Evolutionary conservation across 2,113 vertebrate species (phyloP).

Genomic region (Neolamprologus devosi): DNA sequence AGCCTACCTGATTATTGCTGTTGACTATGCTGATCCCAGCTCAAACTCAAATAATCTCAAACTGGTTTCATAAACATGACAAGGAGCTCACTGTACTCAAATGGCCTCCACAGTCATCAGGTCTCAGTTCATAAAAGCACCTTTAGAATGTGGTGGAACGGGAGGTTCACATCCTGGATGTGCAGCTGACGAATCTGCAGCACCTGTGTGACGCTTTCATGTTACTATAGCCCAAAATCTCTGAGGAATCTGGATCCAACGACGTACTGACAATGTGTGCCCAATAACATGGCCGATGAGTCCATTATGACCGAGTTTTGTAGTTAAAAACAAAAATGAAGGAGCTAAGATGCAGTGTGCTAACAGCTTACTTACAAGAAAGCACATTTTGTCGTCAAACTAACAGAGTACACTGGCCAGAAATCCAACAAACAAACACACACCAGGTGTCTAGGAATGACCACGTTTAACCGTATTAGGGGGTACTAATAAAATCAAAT

Average conservation of each 20-base stretch:
- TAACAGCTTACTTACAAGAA: neutral
- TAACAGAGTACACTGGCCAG: neutral
- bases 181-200: neutral
- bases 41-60: neutral
- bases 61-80: neutral
- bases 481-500: neutral
- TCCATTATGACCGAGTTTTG: neutral
- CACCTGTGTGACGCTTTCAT: neutral
- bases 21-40: neutral
- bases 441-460: neutral
- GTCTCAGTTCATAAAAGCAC: neutral
- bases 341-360: neutral
- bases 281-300: neutral
- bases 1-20: neutral
- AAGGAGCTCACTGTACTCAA: neutral
- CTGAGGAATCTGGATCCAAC: neutral
- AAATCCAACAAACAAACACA: neutral
- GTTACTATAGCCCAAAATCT: neutral
- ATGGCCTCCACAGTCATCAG: neutral
- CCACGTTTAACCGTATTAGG: neutral
- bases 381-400: neutral
- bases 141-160: neutral
- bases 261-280: neutral
- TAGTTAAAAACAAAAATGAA: neutral
- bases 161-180: neutral